Base-by-base conservation (phyloP, 2,797 vertebrate species). In the Lepus oiostolus region DNA sequence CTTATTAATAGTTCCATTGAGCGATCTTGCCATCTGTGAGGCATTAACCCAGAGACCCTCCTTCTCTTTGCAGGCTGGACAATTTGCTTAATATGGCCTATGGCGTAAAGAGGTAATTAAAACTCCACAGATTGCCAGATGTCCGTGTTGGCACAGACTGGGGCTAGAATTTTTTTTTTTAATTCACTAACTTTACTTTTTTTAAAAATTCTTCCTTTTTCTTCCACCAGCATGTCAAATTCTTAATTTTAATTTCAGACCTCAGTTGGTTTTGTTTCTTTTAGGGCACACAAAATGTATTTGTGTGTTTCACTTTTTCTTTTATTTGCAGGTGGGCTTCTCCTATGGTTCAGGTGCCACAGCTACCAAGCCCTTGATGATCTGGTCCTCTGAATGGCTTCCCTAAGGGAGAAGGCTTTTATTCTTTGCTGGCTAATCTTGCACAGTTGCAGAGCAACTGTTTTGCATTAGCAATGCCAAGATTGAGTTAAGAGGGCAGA, bases 11-110 rank as follows among this genome's bases (percentile, higher is more conserved):
- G 99, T 99, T 99, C 99, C 99, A 99, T 99, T 99, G 99, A 99
- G 99, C 99, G 98, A 99, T 99, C 99, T 99, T 99, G 99, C 99
- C 99, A 99, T 99, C 99, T 99, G 99, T 99, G 99, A 99, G 98
- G 99, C 99, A 99, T 99, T 99, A 99, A 99, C 99, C 99, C 99
- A 99, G 99, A 99, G 99, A 99, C 99, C 99, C 99, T 99, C 99
- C 99, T 99, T 99, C 99, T 99, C 99, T 99, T 99, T 99, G 99
- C 99, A 99, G 99, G 99, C 99, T 99, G 99, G 99, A 99, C 99
- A 99, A 99, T 99, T 99, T 99, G 99, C 99, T 99, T 99, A 99
- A 99, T 99, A 99, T 99, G 99, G 99, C 99, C 99, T 99, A 99
- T 99, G 99, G 99, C 99, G 99, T 99, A 99, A 99, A 99, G 99